These are phyloP conservation scores for Gila orcuttii DNA, from an alignment of 2,113 vertebrate species.

Conservation along the genomic window DNA sequence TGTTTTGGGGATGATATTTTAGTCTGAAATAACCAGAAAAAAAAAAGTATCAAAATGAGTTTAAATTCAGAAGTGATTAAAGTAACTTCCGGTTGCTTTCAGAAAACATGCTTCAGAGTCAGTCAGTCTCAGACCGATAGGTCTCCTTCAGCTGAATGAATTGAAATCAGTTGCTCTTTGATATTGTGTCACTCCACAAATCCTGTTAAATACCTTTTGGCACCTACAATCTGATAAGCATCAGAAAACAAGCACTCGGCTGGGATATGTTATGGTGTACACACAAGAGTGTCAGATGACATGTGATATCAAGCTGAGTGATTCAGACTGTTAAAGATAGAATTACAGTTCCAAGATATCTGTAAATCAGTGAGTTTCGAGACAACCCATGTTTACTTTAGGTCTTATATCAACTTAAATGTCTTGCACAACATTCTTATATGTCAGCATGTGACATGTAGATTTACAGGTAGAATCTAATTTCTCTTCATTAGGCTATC, in stretches of 20 bases:
- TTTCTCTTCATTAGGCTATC: neutral
- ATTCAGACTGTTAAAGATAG: neutral
- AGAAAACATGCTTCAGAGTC: neutral
- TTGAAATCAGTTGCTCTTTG: neutral
- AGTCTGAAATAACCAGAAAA: neutral
- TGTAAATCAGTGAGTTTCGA: neutral
- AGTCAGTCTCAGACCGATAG: neutral
- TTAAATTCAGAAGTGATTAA: neutral
- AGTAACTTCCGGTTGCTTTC: neutral
- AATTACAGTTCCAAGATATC: conserved; percentile 1
- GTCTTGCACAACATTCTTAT: neutral
- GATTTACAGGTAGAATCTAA: neutral
- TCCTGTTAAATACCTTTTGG: neutral
- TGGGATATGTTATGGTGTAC: conserved; percentile 15
- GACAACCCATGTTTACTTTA: neutral
- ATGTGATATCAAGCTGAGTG: neutral
- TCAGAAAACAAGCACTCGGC: neutral
- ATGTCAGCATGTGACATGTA: neutral
- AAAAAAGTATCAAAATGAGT: neutral
- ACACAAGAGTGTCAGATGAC: conserved; percentile 15
- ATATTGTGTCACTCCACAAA: neutral
- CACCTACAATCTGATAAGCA: neutral
- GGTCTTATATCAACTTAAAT: neutral
- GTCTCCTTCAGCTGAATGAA: neutral
- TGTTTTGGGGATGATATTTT: neutral